These are phyloP conservation scores for Apis dorsata DNA, from an alignment of 1,140 invertebrate species.

Conservation along the genomic window DNA sequence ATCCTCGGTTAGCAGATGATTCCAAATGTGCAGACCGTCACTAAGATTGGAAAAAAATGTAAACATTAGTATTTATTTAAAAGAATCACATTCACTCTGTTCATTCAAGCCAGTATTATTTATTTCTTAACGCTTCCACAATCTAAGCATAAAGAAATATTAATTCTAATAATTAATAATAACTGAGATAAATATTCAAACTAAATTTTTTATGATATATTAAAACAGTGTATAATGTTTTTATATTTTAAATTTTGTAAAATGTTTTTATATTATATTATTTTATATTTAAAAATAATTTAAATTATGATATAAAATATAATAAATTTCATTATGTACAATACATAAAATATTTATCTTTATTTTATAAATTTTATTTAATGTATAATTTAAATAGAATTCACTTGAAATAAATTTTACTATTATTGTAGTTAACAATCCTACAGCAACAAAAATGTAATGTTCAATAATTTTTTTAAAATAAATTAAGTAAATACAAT, in stretches of 20 bases:
- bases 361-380: too few relatives aligned
- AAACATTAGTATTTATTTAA: slow-evolving; percentile 78
- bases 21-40: slow-evolving; percentile 77
- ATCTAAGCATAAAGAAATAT: slow-evolving; percentile 37
- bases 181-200: slow-evolving; percentile 10
- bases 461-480: neutral
- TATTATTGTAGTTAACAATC: slow-evolving; percentile 24
- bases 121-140: slow-evolving; percentile 29
- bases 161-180: slow-evolving; percentile 28
- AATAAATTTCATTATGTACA: neutral
- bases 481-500: neutral
- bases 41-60: slow-evolving; percentile 80
- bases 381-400: too few relatives aligned
- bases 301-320: neutral
- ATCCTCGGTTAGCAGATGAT: slow-evolving; percentile 77
- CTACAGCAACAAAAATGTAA: slow-evolving; percentile 19
- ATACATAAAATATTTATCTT: neutral
- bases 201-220: neutral
- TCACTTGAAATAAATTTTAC: too few relatives aligned
- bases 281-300: neutral
- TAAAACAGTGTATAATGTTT: neutral
- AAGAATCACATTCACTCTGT: slow-evolving; percentile 74
- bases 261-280: neutral
- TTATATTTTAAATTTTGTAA: neutral
- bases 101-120: slow-evolving; percentile 68